Evolutionary conservation across 2,888 invertebrate species (phyloP).

Genomic region (Unio pictorum): DNA sequence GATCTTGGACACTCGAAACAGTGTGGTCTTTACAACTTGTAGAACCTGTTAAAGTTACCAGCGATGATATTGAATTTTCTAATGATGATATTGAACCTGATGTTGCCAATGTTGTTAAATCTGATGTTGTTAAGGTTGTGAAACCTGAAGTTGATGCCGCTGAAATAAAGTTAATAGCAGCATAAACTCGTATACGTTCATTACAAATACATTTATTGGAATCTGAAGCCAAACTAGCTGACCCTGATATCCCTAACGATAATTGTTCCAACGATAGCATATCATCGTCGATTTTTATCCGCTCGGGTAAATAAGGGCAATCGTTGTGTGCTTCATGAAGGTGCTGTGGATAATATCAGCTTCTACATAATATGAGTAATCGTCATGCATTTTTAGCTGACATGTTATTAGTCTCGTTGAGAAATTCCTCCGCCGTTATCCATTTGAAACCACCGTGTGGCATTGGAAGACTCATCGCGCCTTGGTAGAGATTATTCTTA

Average conservation of each 20-base stretch:
- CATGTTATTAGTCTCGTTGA: not conserved
- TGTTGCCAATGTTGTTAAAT: too few relatives aligned
- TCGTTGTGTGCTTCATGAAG: conserved; percentile 65
- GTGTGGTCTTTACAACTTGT: too few relatives aligned
- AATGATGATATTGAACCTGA: too few relatives aligned
- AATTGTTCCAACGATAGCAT: conserved; percentile 9
- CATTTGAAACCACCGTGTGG: conserved; percentile 41
- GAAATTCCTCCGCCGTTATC: not conserved
- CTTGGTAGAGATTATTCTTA: conserved; percentile 19
- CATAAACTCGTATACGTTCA: too few relatives aligned
- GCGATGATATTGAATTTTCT: too few relatives aligned
- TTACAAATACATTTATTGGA: too few relatives aligned
- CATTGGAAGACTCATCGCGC: conserved; percentile 44
- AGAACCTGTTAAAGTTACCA: too few relatives aligned
- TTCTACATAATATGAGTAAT: conserved; percentile 64
- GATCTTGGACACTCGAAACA: too few relatives aligned
- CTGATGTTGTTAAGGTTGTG: too few relatives aligned
- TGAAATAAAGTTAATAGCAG: too few relatives aligned
- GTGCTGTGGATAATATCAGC: conserved; percentile 70
- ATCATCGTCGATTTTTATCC: conserved; percentile 11
- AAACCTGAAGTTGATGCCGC: too few relatives aligned
- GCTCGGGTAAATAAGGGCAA: conserved; percentile 56
- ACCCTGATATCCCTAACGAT: not conserved
- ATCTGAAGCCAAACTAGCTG: too few relatives aligned
- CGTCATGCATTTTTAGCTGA: not conserved